Evolutionary conservation across 53 echinoderm and acorn worm species (phyloP).

Genomic region (Echinometra lucunter): DNA sequence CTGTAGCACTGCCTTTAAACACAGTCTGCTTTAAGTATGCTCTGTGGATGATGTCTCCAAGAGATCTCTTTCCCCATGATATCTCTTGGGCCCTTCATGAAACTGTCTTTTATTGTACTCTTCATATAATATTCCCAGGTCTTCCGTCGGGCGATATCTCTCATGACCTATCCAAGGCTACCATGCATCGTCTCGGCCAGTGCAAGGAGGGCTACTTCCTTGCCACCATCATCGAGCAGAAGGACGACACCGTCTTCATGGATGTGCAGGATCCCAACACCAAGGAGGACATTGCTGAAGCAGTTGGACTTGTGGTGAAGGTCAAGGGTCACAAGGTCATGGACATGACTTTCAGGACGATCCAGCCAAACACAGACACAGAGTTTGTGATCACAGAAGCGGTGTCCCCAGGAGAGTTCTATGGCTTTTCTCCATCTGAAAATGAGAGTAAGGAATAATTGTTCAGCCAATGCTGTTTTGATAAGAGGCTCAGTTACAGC

Average conservation of each 20-base stretch:
- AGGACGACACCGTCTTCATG: background rate
- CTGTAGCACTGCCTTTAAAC: too few relatives aligned
- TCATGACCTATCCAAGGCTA: background rate
- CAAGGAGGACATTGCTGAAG: slow-evolving; percentile 33
- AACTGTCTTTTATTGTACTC: background rate
- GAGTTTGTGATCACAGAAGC: slow-evolving; percentile 4
- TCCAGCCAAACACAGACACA: background rate
- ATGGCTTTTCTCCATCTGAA: background rate
- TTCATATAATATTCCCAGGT: background rate
- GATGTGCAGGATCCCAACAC: slow-evolving; percentile 4
- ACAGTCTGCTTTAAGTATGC: too few relatives aligned
- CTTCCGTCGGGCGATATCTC: slow-evolving; percentile 35
- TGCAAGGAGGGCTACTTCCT: slow-evolving; percentile 3
- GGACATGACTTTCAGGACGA: background rate
- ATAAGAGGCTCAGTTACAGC: too few relatives aligned
- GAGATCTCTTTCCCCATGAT: too few relatives aligned
- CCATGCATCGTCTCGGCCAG: slow-evolving; percentile 21
- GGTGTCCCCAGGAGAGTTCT: slow-evolving; percentile 42
- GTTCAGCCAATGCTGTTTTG: too few relatives aligned
- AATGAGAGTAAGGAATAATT: slow-evolving; percentile 5
- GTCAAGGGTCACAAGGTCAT: background rate
- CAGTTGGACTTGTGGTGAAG: background rate
- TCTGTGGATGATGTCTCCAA: too few relatives aligned
- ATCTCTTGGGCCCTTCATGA: too few relatives aligned
- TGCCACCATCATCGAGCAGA: background rate